phyloP scores from a whole-genome alignment of 2,113 vertebrate species.

The Irena cyanogastra region DNA sequence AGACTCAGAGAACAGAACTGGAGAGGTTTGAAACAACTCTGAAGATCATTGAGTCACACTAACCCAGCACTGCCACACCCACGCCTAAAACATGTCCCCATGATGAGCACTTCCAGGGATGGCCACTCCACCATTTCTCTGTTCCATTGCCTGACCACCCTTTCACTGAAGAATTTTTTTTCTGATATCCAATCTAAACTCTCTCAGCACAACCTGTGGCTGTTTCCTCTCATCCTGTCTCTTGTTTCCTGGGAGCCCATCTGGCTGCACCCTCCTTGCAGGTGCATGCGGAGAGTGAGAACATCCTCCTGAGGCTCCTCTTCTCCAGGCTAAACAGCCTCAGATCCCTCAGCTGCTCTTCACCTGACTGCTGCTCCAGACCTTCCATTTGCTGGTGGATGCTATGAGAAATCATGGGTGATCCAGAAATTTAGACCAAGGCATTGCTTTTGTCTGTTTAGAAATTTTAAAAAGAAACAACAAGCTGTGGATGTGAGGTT shows the following conservation, averaged over 20 bases:
- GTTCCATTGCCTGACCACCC: neutral
- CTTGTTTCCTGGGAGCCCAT: neutral
- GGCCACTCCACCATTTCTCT: neutral
- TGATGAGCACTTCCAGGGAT: neutral
- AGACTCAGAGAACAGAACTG: neutral
- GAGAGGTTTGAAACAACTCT: neutral
- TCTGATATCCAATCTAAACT: neutral
- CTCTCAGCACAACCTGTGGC: too few relatives aligned
- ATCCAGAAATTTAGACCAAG: neutral
- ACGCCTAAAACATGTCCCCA: neutral
- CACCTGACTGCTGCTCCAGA: neutral
- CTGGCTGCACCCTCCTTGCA: neutral
- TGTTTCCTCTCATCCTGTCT: rapidly evolving
- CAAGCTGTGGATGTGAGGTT: neutral
- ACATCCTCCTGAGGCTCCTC: neutral
- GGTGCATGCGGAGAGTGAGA: neutral
- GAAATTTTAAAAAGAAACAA: neutral
- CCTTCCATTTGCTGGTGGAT: neutral
- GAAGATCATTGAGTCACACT: neutral
- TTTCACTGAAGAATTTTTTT: neutral
- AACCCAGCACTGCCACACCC: neutral
- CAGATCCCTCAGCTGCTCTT: neutral
- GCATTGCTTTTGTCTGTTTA: neutral
- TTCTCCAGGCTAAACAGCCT: neutral
- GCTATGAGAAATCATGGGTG: neutral